Evolutionary conservation across 2,888 invertebrate species (phyloP), one percentile per base, ranked within the genome.

Genomic region (Caenorhabditis drosophilae): DNA sequence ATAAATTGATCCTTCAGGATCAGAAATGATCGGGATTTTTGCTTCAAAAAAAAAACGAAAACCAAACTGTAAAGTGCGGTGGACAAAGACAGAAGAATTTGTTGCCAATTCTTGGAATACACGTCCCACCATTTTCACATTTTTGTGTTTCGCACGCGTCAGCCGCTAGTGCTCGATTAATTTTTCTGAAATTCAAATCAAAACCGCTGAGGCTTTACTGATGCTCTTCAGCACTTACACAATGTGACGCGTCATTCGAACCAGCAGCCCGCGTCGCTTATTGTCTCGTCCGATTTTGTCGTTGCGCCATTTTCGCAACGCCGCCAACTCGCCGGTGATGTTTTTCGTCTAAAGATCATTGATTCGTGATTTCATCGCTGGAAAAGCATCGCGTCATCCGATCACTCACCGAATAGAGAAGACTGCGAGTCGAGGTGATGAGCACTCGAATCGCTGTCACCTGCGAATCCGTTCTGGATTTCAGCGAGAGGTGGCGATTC

Each of bases 31-130:
- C n/a, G n/a, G n/a, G n/a, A n/a, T n/a, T n/a, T n/a, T n/a, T n/a
- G n/a, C n/a, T n/a, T n/a, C n/a, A n/a, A n/a, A n/a, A n/a, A n/a
- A n/a, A n/a, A n/a, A n/a, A n/a, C n/a, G n/a, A 9, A 31, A 31
- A 9, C 31, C 31, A 52, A 34, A 74, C 73, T 6, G 69, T 72
- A 49, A 69, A 62, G 42, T 79, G 77, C 2, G 71, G 53, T 7
- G 78, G 78, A 47, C 83, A 83, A 4, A 83, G 55, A 42, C 83
- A 83, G 22, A 56, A 48, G 56, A 58, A 80, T 36, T 73, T 71
- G 25, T 48, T 25, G 12, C 75, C 79, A 46, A 78, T 58, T n/a
- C 49, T n/a, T 9, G 69, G 62, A 47, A 83, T 76, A 64, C 82
- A 82, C 0, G 78, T 82, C 2, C 69, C 81, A 7, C 82, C 82